Evolutionary conservation across 2,113 vertebrate species (phyloP).

Genomic region (Nymphicus hollandicus): DNA sequence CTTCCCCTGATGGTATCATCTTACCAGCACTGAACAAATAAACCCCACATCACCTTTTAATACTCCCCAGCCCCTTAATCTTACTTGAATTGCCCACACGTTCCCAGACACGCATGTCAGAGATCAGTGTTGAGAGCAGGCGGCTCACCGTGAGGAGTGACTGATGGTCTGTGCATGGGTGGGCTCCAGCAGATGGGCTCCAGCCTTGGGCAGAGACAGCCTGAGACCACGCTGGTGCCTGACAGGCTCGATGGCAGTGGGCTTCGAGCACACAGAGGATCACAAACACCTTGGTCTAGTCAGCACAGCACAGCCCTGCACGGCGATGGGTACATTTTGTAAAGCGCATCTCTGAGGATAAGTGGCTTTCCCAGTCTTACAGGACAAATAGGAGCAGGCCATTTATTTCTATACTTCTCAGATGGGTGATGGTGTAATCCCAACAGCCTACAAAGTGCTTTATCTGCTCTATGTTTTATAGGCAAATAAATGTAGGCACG

Average conservation of each 20-base stretch:
- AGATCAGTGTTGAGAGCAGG: fast-evolving
- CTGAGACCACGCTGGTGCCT: fast-evolving
- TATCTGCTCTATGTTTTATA: fast-evolving
- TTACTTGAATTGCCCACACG: fast-evolving
- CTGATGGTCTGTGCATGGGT: fast-evolving
- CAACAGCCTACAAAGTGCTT: fast-evolving
- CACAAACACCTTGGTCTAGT: fast-evolving
- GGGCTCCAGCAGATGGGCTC: fast-evolving
- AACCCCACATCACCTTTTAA: not conserved
- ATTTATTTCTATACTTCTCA: fast-evolving
- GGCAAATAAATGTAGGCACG: fast-evolving
- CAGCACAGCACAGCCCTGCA: fast-evolving
- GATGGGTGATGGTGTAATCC: fast-evolving
- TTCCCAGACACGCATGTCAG: fast-evolving
- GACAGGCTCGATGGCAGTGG: fast-evolving
- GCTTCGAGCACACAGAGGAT: fast-evolving
- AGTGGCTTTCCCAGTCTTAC: not conserved
- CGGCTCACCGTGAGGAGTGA: fast-evolving
- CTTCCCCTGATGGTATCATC: slow-evolving; percentile 23
- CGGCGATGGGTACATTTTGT: fast-evolving
- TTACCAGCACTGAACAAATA: not conserved
- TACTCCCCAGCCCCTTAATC: not conserved
- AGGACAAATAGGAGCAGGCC: not conserved
- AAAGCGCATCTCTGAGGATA: fast-evolving
- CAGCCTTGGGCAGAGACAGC: not conserved